Evolutionary conservation across 2,113 vertebrate species (phyloP).

Genomic region (Pseudopipra pipra): DNA sequence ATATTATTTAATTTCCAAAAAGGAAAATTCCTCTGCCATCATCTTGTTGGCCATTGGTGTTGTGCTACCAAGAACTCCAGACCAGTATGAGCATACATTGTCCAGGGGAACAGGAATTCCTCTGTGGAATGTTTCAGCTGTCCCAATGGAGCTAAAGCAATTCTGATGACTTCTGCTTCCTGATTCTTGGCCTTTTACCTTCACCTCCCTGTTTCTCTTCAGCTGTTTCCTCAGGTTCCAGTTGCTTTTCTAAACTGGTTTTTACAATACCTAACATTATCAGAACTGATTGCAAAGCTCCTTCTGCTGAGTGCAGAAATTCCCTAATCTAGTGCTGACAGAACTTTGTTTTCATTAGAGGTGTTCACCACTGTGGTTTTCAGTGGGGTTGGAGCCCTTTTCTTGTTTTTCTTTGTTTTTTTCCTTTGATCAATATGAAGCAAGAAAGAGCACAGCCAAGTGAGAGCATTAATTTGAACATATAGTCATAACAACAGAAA

Average conservation of each 20-base stretch:
- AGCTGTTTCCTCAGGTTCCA: background rate
- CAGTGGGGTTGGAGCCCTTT: background rate
- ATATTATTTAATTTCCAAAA: background rate
- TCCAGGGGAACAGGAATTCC: background rate
- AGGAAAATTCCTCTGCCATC: background rate
- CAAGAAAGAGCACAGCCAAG: background rate
- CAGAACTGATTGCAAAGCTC: background rate
- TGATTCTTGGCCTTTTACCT: background rate
- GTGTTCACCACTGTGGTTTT: background rate
- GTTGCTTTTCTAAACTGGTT: background rate
- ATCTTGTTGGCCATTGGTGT: background rate
- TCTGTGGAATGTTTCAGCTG: background rate
- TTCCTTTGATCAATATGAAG: background rate
- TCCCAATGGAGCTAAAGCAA: rapidly evolving
- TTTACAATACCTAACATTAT: background rate
- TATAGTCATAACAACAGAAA: background rate
- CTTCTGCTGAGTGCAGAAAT: background rate
- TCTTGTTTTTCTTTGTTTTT: background rate
- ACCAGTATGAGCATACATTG: background rate
- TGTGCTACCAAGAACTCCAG: background rate
- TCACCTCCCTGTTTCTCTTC: background rate
- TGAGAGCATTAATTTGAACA: background rate
- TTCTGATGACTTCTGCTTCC: background rate
- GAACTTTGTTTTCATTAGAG: background rate
- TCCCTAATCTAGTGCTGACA: background rate